Evolutionary conservation across 2,888 invertebrate genomes (phyloP), one percentile per base, ranked within the genome.

Genomic region (Tenthredo distinguenda): DNA sequence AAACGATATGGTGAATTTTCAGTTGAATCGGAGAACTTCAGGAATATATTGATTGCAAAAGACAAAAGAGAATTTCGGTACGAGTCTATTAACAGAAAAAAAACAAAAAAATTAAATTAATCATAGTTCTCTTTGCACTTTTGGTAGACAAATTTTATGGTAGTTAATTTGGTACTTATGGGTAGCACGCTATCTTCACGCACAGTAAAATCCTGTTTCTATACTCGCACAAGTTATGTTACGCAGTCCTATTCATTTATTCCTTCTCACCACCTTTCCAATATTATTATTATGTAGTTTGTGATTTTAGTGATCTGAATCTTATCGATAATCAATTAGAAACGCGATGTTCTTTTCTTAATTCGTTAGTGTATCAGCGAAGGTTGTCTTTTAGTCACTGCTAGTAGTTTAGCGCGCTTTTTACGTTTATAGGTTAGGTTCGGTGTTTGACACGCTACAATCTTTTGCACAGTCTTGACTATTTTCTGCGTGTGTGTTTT

Each of bases 341-440:
- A 31, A 31, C 31, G 31, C 0, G 12, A 55, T 55, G 7, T n/a
- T n/a, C 18, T 55, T 55, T 7, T 55, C 55, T 55, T n/a, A n/a
- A 55, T 55, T 55, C 7, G 55, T n/a, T 55, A n/a, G n/a, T 55
- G 7, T 6, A 55, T n/a, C n/a, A 6, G n/a, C 7, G 0, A n/a
- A 55, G 55, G n/a, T 55, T n/a, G n/a, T 55, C n/a, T n/a, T 50
- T 31, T 34, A 34, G 77, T 55, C 50, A 77, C 77, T 77, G 77
- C 77, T 77, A 55, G 50, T 31, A 21, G 10, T 81, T 81, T 81
- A 81, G 81, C 81, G 81, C 81, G 81, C 81, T 81, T 81, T 81
- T 81, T 34, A 31, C 37, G 15, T 40, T 74, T 74, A n/a, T 81
- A 81, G 81, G 81, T 81, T 81, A 81, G 47, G 81, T 81, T 58